These are phyloP conservation scores for Osmerus eperlanus DNA, from an alignment of 2,113 vertebrate species.

Conservation along the genomic window DNA sequence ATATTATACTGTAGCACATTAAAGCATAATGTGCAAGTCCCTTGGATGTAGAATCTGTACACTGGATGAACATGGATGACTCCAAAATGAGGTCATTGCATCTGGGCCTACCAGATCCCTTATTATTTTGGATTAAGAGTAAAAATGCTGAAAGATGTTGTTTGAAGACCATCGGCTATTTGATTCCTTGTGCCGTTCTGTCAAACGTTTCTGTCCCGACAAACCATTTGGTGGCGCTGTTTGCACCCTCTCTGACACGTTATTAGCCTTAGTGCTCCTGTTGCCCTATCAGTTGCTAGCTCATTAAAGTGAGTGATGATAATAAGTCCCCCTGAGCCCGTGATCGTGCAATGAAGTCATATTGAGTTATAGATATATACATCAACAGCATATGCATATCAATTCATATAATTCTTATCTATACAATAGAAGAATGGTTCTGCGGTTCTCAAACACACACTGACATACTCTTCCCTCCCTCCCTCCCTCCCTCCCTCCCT, in stretches of 20 bases:
- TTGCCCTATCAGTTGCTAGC: constrained; percentile 61
- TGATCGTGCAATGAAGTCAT: constrained; percentile 51
- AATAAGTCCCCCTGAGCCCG: constrained; percentile 60
- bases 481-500: background rate
- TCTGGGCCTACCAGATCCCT: background rate
- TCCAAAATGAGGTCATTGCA: background rate
- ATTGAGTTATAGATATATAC: constrained; percentile 55
- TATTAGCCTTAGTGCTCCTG: constrained; percentile 57
- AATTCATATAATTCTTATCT: constrained; percentile 22
- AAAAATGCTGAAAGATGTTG: too few species aligned
- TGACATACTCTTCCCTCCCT: background rate
- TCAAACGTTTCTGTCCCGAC: constrained; percentile 43
- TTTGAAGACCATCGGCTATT: background rate
- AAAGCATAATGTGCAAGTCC: background rate
- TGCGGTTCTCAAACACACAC: background rate
- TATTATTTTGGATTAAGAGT: too few species aligned
- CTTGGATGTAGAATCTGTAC: background rate
- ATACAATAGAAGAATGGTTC: background rate
- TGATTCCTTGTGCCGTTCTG: constrained; percentile 19
- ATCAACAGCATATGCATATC: constrained; percentile 35
- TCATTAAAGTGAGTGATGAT: constrained; percentile 69
- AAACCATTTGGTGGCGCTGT: constrained; percentile 65
- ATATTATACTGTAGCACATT: background rate
- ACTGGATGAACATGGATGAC: background rate
- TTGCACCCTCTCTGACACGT: constrained; percentile 48